Percentiles rank a stretch among this genome's conserved stretches.
Evolutionary conservation across 2,888 invertebrate genomes (phyloP).

Genomic region (Macrosoma leucophasiata): DNA sequence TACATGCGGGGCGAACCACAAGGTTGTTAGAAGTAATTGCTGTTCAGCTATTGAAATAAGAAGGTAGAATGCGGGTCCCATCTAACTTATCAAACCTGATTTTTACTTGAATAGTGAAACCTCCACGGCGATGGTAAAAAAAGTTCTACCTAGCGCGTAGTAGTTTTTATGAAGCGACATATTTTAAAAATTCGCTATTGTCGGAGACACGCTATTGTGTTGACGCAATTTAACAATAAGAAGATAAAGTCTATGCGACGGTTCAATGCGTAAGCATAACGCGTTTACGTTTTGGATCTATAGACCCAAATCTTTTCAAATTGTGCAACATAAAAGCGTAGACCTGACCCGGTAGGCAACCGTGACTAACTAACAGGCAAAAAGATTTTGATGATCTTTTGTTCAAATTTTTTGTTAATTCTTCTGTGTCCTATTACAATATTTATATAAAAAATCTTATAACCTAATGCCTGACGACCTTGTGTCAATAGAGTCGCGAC

Average conservation of each 20-base stretch:
- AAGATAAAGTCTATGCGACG: constrained; percentile 61
- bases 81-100: constrained; percentile 35
- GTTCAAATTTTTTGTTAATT: constrained; percentile 18
- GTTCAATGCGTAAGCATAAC: constrained; percentile 66
- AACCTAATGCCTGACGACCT: constrained; percentile 17
- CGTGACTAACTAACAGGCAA: constrained; percentile 49
- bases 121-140: constrained; percentile 42
- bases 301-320: constrained; percentile 53
- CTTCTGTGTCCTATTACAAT: constrained; percentile 1
- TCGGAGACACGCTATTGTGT: constrained; percentile 56
- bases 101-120: constrained; percentile 32
- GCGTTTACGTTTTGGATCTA: constrained; percentile 67
- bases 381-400: constrained; percentile 41
- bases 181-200: constrained; percentile 61
- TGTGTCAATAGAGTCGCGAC: constrained; percentile 42
- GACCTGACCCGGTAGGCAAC: constrained; percentile 57
- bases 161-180: constrained; percentile 48
- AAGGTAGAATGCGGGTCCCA: constrained; percentile 55
- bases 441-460: constrained; percentile 2
- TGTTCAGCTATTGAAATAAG: constrained; percentile 49
- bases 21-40: constrained; percentile 68
- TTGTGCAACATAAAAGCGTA: constrained; percentile 63
- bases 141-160: constrained; percentile 38
- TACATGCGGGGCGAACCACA: constrained; percentile 66
- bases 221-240: constrained; percentile 56